Base-by-base conservation (phyloP, 2,797 vertebrate species). In the Bufotes viridis region DNA sequence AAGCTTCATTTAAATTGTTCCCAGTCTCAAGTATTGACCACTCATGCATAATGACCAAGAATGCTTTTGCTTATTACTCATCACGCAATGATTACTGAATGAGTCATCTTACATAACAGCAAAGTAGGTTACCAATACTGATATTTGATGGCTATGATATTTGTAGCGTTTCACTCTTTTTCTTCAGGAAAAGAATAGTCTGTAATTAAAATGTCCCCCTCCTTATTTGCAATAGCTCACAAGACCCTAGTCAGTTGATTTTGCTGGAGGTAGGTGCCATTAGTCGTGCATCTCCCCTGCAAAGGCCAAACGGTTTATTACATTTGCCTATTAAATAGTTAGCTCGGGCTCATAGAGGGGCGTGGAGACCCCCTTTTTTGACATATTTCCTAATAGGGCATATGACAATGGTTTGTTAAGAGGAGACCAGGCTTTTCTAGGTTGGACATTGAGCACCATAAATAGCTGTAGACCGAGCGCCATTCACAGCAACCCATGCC, bases 71-170 rank as follows among this genome's bases (percentile, higher is more conserved):
- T 22, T 1, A 14, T 7, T 60, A 49, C 78, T 63, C 78, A 42
- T 29, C 49, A 3, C 17, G 3, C 63, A 20, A 61, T 18, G 22
- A 34, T 80, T 61, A 80, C 17, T 34, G 57, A n/a, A 81, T n/a
- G 24, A 29, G 60, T 29, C 9, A 12, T 51, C 49, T 14, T n/a
- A 24, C 49, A 76, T 34, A 72, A n/a, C 20, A 20, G 42, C 7
- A 49, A 74, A 49, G 34, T 74, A 76, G 49, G 74, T 76, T 51
- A 76, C 51, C 18, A 76, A n/a, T n/a, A 76, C n/a, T 76, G 11
- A 51, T 51, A 76, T n/a, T 13, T 74, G 8, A 1, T n/a, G n/a
- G 74, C n/a, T 24, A 12, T 12, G 42, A 76, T 76, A 76, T 53
- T 51, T 51, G 18, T n/a, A 76, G 5, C 8, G 4, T 49, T 49